These are phyloP conservation scores for Drosophila parvula DNA, from an alignment of 1,140 invertebrate species.

Conservation along the genomic window DNA sequence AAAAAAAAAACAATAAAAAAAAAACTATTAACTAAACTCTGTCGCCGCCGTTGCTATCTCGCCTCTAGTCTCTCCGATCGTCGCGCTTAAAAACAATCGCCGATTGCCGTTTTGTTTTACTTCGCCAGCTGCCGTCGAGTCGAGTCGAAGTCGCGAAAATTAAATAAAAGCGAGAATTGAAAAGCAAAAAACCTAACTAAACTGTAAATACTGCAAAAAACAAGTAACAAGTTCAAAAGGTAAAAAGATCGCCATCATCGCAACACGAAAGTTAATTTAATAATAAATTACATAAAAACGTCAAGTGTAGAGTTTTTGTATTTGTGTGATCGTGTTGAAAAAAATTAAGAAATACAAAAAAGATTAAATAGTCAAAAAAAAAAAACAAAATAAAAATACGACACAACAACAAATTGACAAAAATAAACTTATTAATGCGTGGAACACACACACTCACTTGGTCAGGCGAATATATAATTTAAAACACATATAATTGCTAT, in stretches of 20 bases:
- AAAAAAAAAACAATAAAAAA: slow-evolving; percentile 17
- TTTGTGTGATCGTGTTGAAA: slow-evolving; percentile 38
- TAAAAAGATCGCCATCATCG: slow-evolving; percentile 16
- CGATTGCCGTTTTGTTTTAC: slow-evolving; percentile 60
- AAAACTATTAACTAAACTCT: slow-evolving; percentile 59
- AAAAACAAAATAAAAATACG: slow-evolving; percentile 40
- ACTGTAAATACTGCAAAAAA: slow-evolving; percentile 62
- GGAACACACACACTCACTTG: slow-evolving; percentile 48
- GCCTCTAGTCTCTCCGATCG: slow-evolving; percentile 40
- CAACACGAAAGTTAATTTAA: slow-evolving; percentile 33
- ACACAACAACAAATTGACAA: slow-evolving; percentile 62
- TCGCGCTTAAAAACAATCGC: slow-evolving; percentile 59
- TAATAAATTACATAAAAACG: slow-evolving; percentile 45
- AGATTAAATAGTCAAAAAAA: slow-evolving; percentile 25
- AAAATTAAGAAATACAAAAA: slow-evolving; percentile 21
- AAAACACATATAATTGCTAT: slow-evolving; percentile 55
- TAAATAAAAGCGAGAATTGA: slow-evolving; percentile 42
- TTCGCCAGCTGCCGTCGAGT: slow-evolving; percentile 55
- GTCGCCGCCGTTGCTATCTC: slow-evolving; percentile 46
- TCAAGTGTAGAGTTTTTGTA: slow-evolving; percentile 43
- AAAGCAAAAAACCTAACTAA: slow-evolving; percentile 20
- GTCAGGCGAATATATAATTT: slow-evolving; percentile 31
- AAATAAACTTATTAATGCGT: slow-evolving; percentile 80
- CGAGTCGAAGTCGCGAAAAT: slow-evolving; percentile 56
- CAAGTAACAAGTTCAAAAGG: slow-evolving; percentile 40